Evolutionary conservation across 2,113 vertebrate genomes (phyloP).

Genomic region (Xiphophorus couchianus): DNA sequence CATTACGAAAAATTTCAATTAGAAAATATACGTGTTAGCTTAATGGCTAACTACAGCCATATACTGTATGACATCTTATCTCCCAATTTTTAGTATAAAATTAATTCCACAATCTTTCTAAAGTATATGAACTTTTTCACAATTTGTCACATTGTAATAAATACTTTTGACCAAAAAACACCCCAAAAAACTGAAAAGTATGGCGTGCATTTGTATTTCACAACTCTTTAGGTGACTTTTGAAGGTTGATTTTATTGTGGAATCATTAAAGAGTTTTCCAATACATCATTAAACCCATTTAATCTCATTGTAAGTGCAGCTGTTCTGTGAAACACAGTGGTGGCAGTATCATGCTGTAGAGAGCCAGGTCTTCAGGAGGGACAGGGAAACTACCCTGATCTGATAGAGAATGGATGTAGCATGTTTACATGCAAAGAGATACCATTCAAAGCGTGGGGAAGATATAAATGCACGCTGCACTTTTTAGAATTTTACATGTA

Average conservation of each 20-base stretch:
- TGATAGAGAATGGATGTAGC: too few species aligned
- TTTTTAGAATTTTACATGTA: too few species aligned
- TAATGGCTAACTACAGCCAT: not conserved
- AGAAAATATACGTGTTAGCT: not conserved
- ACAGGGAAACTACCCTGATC: too few species aligned
- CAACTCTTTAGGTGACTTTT: not conserved
- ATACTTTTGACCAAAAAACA: not conserved
- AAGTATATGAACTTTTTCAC: not conserved
- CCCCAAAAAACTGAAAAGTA: not conserved
- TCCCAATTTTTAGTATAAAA: too few species aligned
- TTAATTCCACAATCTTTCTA: not conserved
- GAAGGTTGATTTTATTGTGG: too few species aligned
- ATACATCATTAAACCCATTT: too few species aligned
- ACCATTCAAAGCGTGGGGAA: too few species aligned
- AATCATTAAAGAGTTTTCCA: not conserved
- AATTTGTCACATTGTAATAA: not conserved
- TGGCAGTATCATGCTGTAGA: not conserved
- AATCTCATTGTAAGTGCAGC: not conserved
- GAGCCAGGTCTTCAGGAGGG: not conserved
- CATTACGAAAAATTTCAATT: not conserved
- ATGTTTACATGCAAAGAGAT: too few species aligned
- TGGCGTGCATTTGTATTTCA: not conserved
- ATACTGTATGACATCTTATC: not conserved
- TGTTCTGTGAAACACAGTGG: not conserved
- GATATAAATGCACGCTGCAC: too few species aligned